Evolutionary conservation across 2,888 invertebrate species (phyloP), one percentile per base, ranked within the genome.

Genomic region (Lumbricus terrestris): DNA sequence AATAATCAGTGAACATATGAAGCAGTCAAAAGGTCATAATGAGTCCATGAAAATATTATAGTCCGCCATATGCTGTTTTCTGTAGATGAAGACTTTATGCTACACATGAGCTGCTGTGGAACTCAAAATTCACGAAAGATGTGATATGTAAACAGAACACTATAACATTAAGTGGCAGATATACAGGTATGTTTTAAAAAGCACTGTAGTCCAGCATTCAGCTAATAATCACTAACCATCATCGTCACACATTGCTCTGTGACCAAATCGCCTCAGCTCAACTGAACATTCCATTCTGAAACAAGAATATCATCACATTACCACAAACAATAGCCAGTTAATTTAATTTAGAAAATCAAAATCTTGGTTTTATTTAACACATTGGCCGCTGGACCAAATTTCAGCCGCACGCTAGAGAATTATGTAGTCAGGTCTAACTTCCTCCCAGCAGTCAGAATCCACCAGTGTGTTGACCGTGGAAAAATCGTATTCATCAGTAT

Each of bases 281-380:
- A 94, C 93, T 88, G 93, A 92, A 90, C 93, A 92, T 47, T 93
- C 93, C 35, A 93, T 92, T 88, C 94, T 94, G 92, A 33, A 92
- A 85, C 85, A 85, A 35, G 37, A 15, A 37, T 82, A 89, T n/a
- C 8, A 47, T 69, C 69, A 69, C 29, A 8, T n/a, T 69, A 69
- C 69, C 69, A 69, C 16, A 16, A 15, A 47, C 47, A 47, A 47
- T n/a, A n/a, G 23, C 20, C 5, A 47, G 18, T 23, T 23, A 47
- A 1, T 42, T 23, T 23, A 1, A 47, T 4, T 47, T 23, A 5
- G 20, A 47, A 13, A 13, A 20, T 23, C 47, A 16, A 47, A 47
- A 47, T 47, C 20, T 47, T 47, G 47, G 47, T n/a, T n/a, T n/a
- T n/a, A n/a, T n/a, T n/a, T n/a, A n/a, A n/a, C n/a, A n/a, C n/a